Evolutionary conservation across 2,888 invertebrate genomes (phyloP).

Genomic region (Lysandra coridon): DNA sequence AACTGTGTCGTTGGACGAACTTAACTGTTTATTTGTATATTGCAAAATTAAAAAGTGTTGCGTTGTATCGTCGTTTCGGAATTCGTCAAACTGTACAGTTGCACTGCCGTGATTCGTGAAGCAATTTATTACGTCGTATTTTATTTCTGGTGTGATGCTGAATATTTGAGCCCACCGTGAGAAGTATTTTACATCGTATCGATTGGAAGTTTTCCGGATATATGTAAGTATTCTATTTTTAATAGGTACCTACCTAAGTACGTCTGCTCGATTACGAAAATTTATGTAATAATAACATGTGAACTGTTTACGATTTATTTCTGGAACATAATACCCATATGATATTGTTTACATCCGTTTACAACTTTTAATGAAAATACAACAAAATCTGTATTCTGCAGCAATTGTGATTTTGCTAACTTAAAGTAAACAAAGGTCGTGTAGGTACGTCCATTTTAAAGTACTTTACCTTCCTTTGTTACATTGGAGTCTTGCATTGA

Average conservation of each 20-base stretch:
- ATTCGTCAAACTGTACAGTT: slow-evolving; percentile 28
- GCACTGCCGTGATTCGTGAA: slow-evolving; percentile 38
- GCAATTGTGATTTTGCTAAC: neutral
- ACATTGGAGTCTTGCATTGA: neutral
- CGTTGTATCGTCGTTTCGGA: slow-evolving; percentile 33
- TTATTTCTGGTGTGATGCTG: slow-evolving; percentile 40
- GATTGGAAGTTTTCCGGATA: slow-evolving; percentile 3
- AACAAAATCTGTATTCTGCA: neutral
- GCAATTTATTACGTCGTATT: slow-evolving; percentile 53
- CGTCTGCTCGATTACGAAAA: neutral
- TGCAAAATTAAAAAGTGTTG: slow-evolving; percentile 57
- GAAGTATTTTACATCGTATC: neutral
- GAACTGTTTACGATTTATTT: neutral
- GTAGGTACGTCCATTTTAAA: neutral
- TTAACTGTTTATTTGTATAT: slow-evolving; percentile 53
- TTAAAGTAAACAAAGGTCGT: neutral
- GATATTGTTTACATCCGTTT: slow-evolving; percentile 1
- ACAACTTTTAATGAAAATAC: neutral
- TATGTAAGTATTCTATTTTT: slow-evolving; percentile 33
- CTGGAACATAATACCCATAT: neutral
- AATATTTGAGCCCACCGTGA: slow-evolving; percentile 16
- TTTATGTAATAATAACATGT: slow-evolving; percentile 12
- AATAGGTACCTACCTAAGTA: neutral
- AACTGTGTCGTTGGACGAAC: slow-evolving; percentile 62
- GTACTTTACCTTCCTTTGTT: slow-evolving; percentile 1